phyloP scores from a whole-genome alignment of 2,888 invertebrate species.

The Acanthacorydalis orientalis region DNA sequence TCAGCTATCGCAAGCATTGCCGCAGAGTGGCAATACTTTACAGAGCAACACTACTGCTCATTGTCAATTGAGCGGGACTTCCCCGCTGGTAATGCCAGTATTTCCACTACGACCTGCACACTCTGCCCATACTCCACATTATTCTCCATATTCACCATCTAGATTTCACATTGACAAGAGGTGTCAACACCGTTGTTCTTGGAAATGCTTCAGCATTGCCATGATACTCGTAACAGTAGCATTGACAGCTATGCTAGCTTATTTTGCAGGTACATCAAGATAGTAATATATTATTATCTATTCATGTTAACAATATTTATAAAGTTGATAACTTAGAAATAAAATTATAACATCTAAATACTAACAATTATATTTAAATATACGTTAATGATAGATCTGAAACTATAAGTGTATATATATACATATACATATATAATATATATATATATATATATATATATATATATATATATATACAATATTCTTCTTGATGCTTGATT shows the following conservation, averaged over 20 bases:
- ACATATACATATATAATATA: no score
- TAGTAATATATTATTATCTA: not conserved
- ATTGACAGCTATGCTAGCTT: slow-evolving; percentile 83
- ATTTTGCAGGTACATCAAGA: slow-evolving; percentile 75
- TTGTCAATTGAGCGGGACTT: slow-evolving; percentile 49
- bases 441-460: no score
- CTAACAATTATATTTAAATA: no score
- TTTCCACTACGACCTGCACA: slow-evolving; percentile 59
- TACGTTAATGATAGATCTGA: no score
- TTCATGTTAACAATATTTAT: no score
- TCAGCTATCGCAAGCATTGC: slow-evolving; percentile 36
- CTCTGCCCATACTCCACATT: slow-evolving; percentile 53
- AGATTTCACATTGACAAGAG: slow-evolving; percentile 90
- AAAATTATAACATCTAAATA: no score
- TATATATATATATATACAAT: no score
- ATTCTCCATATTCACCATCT: slow-evolving; percentile 81
- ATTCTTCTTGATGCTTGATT: no score
- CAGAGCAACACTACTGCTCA: slow-evolving; percentile 35
- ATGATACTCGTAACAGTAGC: slow-evolving; percentile 82
- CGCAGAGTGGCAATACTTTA: slow-evolving; percentile 43
- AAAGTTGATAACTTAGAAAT: no score
- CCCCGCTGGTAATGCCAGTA: slow-evolving; percentile 74
- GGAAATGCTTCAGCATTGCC: slow-evolving; percentile 91
- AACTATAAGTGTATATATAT: no score
- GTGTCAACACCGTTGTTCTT: slow-evolving; percentile 85